Percentiles rank a stretch among this genome's conserved stretches.
Evolutionary conservation across 1,140 invertebrate genomes (phyloP).

Genomic region (Coelopa frigida): DNA sequence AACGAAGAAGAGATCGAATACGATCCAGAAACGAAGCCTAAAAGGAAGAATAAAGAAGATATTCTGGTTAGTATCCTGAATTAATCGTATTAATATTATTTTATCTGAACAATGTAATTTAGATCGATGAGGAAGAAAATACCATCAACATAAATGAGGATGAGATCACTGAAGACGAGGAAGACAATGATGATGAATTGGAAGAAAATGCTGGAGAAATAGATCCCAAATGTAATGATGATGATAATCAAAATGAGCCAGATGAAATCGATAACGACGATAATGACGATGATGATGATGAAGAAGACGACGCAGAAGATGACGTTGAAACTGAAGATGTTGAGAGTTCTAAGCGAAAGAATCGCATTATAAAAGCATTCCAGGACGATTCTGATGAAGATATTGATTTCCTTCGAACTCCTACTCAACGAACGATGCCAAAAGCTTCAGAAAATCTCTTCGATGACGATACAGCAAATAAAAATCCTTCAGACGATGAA

Average conservation of each 20-base stretch:
- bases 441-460: too few relatives aligned
- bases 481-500: slow-evolving; percentile 42
- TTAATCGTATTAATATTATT: slow-evolving; percentile 18
- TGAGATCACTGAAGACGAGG: slow-evolving; percentile 22
- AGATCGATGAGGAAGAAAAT: slow-evolving; percentile 30
- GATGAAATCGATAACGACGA: slow-evolving; percentile 8
- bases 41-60: slow-evolving; percentile 11
- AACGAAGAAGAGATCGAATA: slow-evolving; percentile 30
- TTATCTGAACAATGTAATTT: slow-evolving; percentile 29
- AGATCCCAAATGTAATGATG: not conserved
- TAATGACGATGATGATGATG: slow-evolving; percentile 9
- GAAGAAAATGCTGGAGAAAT: slow-evolving; percentile 30
- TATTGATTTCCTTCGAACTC: slow-evolving; percentile 40
- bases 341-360: slow-evolving; percentile 18
- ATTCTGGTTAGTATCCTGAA: slow-evolving; percentile 12
- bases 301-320: slow-evolving; percentile 20
- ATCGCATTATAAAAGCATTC: slow-evolving; percentile 33
- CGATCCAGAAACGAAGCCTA: slow-evolving; percentile 29
- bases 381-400: slow-evolving; percentile 32
- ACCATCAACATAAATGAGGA: slow-evolving; percentile 22
- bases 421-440: slow-evolving; percentile 20
- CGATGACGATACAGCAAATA: slow-evolving; percentile 27
- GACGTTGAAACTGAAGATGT: slow-evolving; percentile 11
- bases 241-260: not conserved
- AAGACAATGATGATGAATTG: slow-evolving; percentile 29